Conservation (phyloP, 2,113 vertebrate genomes). For the Nothocercus nigrocapillus region DNA sequence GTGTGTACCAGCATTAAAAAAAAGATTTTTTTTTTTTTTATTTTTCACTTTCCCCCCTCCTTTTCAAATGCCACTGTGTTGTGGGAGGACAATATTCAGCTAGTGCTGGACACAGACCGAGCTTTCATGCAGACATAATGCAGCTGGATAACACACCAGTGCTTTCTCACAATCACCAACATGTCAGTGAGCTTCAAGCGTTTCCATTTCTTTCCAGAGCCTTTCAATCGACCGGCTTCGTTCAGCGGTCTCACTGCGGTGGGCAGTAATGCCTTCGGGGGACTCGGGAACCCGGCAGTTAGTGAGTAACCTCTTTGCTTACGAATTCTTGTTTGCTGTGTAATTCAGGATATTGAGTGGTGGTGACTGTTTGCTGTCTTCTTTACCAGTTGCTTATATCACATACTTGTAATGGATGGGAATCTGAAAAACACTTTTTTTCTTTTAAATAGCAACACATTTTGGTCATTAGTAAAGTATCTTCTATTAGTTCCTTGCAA, state of each 20-base stretch:
- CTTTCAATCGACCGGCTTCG: conserved; percentile 88
- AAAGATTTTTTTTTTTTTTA: too few relatives aligned
- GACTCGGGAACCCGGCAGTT: conserved; percentile 95
- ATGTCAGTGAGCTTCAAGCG: background rate
- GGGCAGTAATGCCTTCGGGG: conserved; percentile 94
- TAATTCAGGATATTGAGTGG: background rate
- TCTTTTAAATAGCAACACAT: background rate
- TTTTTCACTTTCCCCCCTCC: background rate
- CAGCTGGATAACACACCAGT: accelerated
- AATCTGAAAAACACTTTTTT: conserved; percentile 12
- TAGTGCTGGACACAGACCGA: background rate
- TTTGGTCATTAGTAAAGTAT: background rate
- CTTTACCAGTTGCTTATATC: background rate
- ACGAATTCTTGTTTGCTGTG: background rate
- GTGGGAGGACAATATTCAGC: background rate
- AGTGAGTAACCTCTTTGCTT: conserved; percentile 86
- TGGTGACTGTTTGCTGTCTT: background rate
- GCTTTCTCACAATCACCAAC: background rate
- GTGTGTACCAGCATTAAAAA: background rate
- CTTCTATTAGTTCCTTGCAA: background rate
- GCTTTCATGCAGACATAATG: background rate
- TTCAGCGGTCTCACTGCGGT: conserved; percentile 92
- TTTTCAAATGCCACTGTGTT: background rate
- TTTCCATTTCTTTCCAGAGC: conserved; percentile 80
- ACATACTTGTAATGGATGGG: background rate